phyloP scores from a whole-genome alignment of 2,888 invertebrate genomes.

The Lamellibrachia columna region DNA sequence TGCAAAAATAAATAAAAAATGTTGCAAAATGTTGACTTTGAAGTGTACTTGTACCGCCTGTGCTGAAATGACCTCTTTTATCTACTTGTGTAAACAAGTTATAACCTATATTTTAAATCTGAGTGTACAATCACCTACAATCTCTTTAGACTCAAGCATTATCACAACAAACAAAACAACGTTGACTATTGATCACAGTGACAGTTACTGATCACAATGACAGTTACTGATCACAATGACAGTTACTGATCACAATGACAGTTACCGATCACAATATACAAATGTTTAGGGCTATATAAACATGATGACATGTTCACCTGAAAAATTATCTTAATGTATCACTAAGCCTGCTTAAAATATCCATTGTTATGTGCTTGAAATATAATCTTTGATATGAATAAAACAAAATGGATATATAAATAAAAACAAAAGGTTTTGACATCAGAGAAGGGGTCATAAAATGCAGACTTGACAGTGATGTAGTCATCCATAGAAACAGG shows the following conservation, averaged over 20 bases:
- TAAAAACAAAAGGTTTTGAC: neutral
- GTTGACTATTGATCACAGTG: neutral
- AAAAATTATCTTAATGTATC: neutral
- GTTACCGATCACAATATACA: neutral
- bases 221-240: neutral
- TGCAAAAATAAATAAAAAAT: neutral
- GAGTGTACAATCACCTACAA: neutral
- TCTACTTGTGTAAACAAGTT: neutral
- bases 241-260: neutral
- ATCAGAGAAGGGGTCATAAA: neutral
- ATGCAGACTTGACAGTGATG: neutral
- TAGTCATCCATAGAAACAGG: neutral
- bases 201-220: neutral
- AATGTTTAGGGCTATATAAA: neutral
- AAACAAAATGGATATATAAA: neutral
- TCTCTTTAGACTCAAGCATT: neutral
- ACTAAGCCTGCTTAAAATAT: neutral
- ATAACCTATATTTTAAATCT: neutral
- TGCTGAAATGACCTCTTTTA: neutral
- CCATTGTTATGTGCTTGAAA: neutral
- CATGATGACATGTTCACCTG: neutral
- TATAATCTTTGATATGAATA: neutral
- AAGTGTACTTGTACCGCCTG: neutral
- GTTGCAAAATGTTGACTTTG: neutral
- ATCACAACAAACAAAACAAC: neutral